A percentile compares a stretch with the other conserved stretches of the same genome.
Evolutionary conservation across 2,797 vertebrate species (phyloP).

Genomic region (Pipistrellus kuhlii): DNA sequence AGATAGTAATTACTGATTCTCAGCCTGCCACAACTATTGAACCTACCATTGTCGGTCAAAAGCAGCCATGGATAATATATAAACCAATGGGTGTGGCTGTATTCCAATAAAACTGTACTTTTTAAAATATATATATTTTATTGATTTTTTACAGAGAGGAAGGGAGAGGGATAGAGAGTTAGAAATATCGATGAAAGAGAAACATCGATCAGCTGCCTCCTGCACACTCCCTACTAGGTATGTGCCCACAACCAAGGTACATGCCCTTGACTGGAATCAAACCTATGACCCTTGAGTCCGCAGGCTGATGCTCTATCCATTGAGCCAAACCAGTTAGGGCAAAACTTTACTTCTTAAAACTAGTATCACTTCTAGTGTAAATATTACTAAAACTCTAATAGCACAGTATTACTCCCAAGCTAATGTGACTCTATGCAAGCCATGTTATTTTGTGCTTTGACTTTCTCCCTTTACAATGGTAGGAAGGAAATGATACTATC

Average conservation of each 20-base stretch:
- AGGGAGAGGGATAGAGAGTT: too few relatives aligned
- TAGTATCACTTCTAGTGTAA: not conserved
- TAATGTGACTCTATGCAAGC: rapidly evolving
- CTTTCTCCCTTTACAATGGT: not conserved
- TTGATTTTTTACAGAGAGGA: too few relatives aligned
- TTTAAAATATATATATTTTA: too few relatives aligned
- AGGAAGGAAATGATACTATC: not conserved
- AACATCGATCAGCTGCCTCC: too few relatives aligned
- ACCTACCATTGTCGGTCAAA: not conserved
- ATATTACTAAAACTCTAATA: too few relatives aligned
- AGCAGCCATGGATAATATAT: not conserved
- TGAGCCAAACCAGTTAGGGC: too few relatives aligned
- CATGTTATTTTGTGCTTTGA: not conserved
- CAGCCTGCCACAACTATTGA: not conserved
- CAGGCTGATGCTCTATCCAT: too few relatives aligned
- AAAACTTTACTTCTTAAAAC: not conserved
- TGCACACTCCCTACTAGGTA: too few relatives aligned
- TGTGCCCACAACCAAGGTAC: too few relatives aligned
- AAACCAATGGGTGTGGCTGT: not conserved
- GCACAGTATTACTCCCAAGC: not conserved
- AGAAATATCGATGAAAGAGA: too few relatives aligned
- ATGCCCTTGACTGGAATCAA: too few relatives aligned
- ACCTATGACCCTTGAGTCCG: too few relatives aligned
- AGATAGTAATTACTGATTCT: not conserved
- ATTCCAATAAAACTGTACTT: not conserved